Evolutionary conservation across 2,888 invertebrate species (phyloP).

Genomic region (Lathronympha strigana): DNA sequence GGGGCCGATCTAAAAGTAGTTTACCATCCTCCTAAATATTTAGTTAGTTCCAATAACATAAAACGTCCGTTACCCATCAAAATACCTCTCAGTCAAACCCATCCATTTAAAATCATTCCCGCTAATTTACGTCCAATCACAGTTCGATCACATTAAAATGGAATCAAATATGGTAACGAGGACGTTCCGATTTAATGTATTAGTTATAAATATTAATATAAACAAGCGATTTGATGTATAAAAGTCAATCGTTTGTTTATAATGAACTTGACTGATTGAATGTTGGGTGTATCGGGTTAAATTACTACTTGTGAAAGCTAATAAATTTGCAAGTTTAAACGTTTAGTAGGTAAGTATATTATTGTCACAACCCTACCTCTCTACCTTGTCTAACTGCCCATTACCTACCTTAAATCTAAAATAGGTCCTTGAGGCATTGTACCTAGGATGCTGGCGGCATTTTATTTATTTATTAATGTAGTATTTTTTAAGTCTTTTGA

Average conservation of each 20-base stretch:
- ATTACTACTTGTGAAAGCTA: not conserved
- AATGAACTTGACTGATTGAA: constrained; percentile 64
- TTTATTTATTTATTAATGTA: no score
- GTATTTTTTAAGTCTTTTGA: no score
- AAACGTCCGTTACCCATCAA: constrained; percentile 19
- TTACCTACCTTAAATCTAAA: no score
- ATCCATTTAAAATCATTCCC: constrained; percentile 20
- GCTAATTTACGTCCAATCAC: constrained; percentile 36
- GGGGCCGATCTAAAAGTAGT: not conserved
- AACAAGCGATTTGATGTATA: constrained; percentile 57
- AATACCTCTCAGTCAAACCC: constrained; percentile 21
- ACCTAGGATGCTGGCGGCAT: no score
- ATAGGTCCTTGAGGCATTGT: no score
- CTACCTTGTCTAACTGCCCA: no score
- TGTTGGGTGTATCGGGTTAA: constrained; percentile 46
- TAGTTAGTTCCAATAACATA: constrained; percentile 13
- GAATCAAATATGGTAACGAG: constrained; percentile 59
- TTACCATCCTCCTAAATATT: not conserved
- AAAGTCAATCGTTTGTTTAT: constrained; percentile 54
- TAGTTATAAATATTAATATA: constrained; percentile 57
- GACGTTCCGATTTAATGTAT: constrained; percentile 58
- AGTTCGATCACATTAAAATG: constrained; percentile 46
- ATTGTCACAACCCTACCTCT: no score
- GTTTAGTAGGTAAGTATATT: no score
- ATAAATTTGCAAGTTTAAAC: no score